phyloP scores from a whole-genome alignment of 2,113 vertebrate species.

The Columba livia region DNA sequence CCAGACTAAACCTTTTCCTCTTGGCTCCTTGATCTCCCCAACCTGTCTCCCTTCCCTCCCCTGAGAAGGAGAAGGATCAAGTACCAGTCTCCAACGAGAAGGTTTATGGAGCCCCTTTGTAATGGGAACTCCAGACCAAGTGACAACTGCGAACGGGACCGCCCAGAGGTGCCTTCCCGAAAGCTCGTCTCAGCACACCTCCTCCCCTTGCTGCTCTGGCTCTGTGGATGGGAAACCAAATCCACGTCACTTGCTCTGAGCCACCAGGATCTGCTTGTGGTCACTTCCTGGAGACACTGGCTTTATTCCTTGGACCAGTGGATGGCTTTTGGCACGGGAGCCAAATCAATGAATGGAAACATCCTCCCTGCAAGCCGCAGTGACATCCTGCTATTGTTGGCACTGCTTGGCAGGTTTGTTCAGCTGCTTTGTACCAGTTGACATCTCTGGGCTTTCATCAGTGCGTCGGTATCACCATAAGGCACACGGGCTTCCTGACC shows the following conservation, averaged over 20 bases:
- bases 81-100: background rate
- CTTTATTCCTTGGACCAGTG: constrained; percentile 36
- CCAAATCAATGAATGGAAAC: constrained; percentile 53
- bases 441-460: constrained; percentile 55
- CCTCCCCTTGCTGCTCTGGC: background rate
- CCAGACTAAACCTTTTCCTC: background rate
- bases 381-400: constrained; percentile 72
- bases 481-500: constrained; percentile 51
- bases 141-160: accelerated
- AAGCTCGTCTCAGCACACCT: background rate
- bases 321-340: background rate
- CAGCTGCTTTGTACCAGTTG: constrained; percentile 59
- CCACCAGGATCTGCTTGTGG: background rate
- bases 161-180: background rate
- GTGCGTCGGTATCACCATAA: background rate
- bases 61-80: background rate
- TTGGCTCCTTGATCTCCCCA: background rate
- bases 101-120: background rate
- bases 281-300: constrained; percentile 36
- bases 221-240: background rate
- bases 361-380: constrained; percentile 34
- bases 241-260: accelerated
- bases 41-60: background rate
- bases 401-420: constrained; percentile 62
- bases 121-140: background rate